Evolutionary conservation across 2,113 vertebrate genomes (phyloP).

Genomic region (Ovibos moschatus): DNA sequence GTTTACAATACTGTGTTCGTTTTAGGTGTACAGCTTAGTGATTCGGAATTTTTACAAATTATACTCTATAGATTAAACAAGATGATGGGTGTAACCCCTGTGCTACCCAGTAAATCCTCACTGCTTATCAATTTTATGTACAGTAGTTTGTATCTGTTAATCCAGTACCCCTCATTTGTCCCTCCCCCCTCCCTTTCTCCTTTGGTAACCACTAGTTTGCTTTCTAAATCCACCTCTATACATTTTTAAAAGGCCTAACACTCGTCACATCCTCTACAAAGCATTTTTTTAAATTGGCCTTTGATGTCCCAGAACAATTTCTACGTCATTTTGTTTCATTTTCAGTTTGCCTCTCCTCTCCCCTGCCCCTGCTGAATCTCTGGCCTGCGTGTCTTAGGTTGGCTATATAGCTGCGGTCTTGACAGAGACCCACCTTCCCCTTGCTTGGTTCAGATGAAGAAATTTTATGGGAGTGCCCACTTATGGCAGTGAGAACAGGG

Average conservation of each 20-base stretch:
- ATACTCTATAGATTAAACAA: not conserved
- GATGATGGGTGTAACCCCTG: not conserved
- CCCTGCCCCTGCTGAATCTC: not conserved
- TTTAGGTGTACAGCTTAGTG: not conserved
- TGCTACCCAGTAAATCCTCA: not conserved
- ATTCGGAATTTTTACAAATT: not conserved
- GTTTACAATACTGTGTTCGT: not conserved
- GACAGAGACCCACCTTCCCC: not conserved
- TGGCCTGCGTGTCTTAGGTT: not conserved
- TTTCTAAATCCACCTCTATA: not conserved
- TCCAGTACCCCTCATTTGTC: not conserved
- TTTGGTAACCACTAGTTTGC: not conserved
- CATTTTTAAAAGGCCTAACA: not conserved
- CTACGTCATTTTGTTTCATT: not conserved
- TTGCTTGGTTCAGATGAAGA: not conserved
- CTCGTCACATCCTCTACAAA: not conserved
- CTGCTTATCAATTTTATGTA: not conserved
- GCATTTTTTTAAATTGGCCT: not conserved
- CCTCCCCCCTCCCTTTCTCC: not conserved
- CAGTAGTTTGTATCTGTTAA: not conserved
- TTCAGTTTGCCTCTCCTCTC: not conserved
- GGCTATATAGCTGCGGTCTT: not conserved
- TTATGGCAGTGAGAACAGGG: not conserved
- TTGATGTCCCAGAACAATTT: not conserved
- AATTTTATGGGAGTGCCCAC: not conserved